A percentile compares a stretch with the other conserved stretches of the same genome.
Conservation (phyloP, 2,888 invertebrate genomes). For the Acholoe squamosa region DNA sequence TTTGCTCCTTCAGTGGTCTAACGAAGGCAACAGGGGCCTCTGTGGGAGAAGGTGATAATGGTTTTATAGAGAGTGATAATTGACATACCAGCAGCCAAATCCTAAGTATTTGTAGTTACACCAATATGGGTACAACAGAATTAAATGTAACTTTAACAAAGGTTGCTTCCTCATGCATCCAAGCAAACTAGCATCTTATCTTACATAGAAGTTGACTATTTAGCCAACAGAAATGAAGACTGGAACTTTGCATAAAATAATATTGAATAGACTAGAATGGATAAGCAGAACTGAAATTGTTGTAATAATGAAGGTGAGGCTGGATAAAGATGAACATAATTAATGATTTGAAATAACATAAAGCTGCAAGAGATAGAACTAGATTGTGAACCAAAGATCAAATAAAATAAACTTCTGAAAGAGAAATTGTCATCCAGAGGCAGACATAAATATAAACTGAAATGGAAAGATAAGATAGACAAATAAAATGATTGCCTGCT, state of each 20-base stretch:
- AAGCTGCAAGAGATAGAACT: neutral
- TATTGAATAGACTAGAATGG: neutral
- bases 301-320: neutral
- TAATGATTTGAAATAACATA: neutral
- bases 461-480: neutral
- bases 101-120: neutral
- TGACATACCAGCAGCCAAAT: neutral
- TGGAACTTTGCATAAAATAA: neutral
- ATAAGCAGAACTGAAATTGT: constrained; percentile 14
- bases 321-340: constrained; percentile 25
- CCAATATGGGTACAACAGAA: too few relatives aligned
- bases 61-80: neutral
- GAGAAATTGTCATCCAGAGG: neutral
- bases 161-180: constrained; percentile 34
- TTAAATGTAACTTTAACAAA: constrained; percentile 25
- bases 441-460: constrained; percentile 16
- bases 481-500: neutral
- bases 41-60: constrained; percentile 68
- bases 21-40: constrained; percentile 77
- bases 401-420: neutral
- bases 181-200: constrained; percentile 1
- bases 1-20: constrained; percentile 76
- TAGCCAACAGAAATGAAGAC: neutral
- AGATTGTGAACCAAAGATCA: neutral
- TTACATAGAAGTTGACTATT: constrained; percentile 11